Evolutionary conservation across 1,140 invertebrate genomes (phyloP).

Genomic region (Meteorus sp.): DNA sequence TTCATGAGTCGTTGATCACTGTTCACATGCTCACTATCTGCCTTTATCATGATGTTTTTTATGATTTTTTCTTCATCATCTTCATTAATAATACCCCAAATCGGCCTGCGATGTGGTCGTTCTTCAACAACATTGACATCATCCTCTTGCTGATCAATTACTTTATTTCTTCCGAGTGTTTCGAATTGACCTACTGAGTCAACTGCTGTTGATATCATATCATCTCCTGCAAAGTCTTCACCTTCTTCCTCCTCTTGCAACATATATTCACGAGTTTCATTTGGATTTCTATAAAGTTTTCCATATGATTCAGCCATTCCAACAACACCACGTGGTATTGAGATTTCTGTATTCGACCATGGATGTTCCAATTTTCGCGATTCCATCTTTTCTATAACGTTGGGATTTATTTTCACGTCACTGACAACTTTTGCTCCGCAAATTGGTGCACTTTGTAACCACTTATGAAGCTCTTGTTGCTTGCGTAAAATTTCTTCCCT

Average conservation of each 20-base stretch:
- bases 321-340: constrained; percentile 41
- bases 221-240: constrained; percentile 33
- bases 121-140: constrained; percentile 24
- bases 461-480: constrained; percentile 37
- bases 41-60: constrained; percentile 13
- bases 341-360: constrained; percentile 5
- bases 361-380: constrained; percentile 6
- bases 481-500: constrained; percentile 25
- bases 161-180: constrained; percentile 16
- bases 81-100: constrained; percentile 40
- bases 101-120: constrained; percentile 33
- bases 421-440: not conserved
- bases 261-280: constrained; percentile 41
- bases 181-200: constrained; percentile 15
- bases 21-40: not conserved
- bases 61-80: constrained; percentile 19
- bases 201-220: constrained; percentile 17
- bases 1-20: not conserved
- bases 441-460: constrained; percentile 29
- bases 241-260: constrained; percentile 46
- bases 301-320: constrained; percentile 44
- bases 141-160: not conserved
- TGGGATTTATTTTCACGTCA: not conserved
- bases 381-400: not conserved
- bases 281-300: constrained; percentile 36